phyloP scores from a whole-genome alignment of 2,888 invertebrate species.

The Schizaphis graminum region DNA sequence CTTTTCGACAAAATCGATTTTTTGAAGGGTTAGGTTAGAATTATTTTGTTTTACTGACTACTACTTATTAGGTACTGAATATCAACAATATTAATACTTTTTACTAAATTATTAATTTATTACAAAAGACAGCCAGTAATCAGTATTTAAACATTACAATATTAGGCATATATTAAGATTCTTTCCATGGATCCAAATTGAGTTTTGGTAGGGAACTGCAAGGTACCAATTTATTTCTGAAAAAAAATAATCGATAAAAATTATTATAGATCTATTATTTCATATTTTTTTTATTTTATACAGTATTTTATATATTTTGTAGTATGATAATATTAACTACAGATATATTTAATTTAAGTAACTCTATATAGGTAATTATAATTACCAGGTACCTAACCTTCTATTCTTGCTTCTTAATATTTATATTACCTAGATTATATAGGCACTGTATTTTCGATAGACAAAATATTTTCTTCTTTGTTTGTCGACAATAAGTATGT shows the following conservation, averaged over 20 bases:
- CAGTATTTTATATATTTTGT: background rate
- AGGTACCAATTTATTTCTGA: conserved; percentile 70
- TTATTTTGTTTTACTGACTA: background rate
- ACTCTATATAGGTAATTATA: background rate
- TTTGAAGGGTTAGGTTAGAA: too few species aligned
- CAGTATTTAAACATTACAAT: background rate
- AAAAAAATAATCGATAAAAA: conserved; percentile 37
- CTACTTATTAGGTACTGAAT: background rate
- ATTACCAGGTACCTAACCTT: background rate
- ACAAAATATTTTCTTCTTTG: background rate
- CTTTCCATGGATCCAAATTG: conserved; percentile 70
- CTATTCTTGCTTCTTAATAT: background rate
- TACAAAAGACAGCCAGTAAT: background rate
- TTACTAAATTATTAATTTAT: background rate
- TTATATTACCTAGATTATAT: too few species aligned
- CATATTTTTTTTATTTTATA: background rate
- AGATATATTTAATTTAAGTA: background rate
- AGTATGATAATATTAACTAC: background rate
- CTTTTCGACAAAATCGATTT: too few species aligned
- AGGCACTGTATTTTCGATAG: background rate
- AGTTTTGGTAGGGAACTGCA: conserved; percentile 70
- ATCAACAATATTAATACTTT: background rate
- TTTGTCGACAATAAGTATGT: background rate
- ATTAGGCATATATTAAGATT: background rate
- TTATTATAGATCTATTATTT: background rate